Percentiles rank a stretch among this genome's conserved stretches.
phyloP scores from a whole-genome alignment of 2,113 vertebrate genomes.

The Pungitius pungitius region DNA sequence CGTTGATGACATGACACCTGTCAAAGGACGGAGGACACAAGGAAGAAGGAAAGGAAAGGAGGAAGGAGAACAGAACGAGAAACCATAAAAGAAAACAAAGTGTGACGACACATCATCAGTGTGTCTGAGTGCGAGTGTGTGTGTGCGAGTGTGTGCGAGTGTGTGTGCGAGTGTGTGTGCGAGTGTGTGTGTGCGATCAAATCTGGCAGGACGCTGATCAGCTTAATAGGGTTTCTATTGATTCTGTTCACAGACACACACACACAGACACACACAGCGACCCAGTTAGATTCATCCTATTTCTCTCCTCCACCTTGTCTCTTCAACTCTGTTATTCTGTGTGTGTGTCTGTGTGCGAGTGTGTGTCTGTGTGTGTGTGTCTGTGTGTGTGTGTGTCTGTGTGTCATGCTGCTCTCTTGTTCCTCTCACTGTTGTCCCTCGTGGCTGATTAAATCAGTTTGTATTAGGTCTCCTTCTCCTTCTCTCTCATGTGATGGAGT shows the following conservation, averaged over 20 bases:
- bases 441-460: conserved; percentile 69
- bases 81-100: neutral
- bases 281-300: conserved; percentile 79
- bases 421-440: conserved; percentile 57
- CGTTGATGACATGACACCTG: neutral
- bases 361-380: conserved; percentile 36
- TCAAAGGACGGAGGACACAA: neutral
- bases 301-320: conserved; percentile 69
- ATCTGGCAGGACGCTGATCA: conserved; percentile 42
- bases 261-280: conserved; percentile 55
- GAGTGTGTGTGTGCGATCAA: conserved; percentile 14
- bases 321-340: conserved; percentile 58
- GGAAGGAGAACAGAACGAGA: neutral
- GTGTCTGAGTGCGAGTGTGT: neutral
- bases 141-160: conserved; percentile 17
- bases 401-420: conserved; percentile 63
- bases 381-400: conserved; percentile 34
- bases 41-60: neutral
- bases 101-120: neutral
- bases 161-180: neutral
- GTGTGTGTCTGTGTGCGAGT: conserved; percentile 28
- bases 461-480: conserved; percentile 42
- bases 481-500: neutral
- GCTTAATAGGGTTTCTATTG: conserved; percentile 52
- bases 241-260: conserved; percentile 44